A percentile compares a stretch with the other conserved stretches of the same genome.
Evolutionary conservation across 2,113 vertebrate species (phyloP).

Genomic region (Bufo bufo): DNA sequence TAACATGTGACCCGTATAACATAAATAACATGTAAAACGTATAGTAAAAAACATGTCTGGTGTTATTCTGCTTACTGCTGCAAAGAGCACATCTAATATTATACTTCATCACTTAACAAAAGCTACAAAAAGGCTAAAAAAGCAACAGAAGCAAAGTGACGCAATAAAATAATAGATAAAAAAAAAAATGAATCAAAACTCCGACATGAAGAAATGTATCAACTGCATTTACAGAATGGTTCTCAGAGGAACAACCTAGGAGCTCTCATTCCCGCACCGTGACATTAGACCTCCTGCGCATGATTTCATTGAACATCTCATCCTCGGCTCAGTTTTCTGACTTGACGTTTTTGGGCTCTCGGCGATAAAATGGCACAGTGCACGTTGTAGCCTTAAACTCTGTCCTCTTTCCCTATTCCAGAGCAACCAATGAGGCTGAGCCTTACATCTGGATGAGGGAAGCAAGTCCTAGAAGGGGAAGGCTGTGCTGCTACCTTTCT

Average conservation of each 20-base stretch:
- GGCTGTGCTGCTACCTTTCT: background rate
- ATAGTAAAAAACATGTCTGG: no score
- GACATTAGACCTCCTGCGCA: background rate
- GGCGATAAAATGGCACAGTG: background rate
- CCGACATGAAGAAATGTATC: background rate
- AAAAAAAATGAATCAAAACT: background rate
- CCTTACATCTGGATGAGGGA: slow-evolving; percentile 39
- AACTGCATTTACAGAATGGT: background rate
- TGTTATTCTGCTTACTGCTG: background rate
- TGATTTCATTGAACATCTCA: background rate
- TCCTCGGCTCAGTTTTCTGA: background rate
- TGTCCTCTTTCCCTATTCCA: background rate
- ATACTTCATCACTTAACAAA: background rate
- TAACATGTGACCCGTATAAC: no score
- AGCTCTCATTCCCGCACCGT: no score
- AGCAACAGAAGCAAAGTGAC: background rate
- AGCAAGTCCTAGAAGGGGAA: slow-evolving; percentile 7
- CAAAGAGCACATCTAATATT: background rate
- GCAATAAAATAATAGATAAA: background rate
- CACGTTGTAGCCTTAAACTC: slow-evolving; percentile 12
- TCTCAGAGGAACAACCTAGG: background rate
- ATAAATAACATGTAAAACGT: no score
- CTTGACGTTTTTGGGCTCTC: background rate
- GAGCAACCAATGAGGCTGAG: slow-evolving; percentile 32
- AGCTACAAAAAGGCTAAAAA: background rate